Evolutionary conservation across 2,797 vertebrate genomes (phyloP).

Genomic region (Anguilla pacifica): DNA sequence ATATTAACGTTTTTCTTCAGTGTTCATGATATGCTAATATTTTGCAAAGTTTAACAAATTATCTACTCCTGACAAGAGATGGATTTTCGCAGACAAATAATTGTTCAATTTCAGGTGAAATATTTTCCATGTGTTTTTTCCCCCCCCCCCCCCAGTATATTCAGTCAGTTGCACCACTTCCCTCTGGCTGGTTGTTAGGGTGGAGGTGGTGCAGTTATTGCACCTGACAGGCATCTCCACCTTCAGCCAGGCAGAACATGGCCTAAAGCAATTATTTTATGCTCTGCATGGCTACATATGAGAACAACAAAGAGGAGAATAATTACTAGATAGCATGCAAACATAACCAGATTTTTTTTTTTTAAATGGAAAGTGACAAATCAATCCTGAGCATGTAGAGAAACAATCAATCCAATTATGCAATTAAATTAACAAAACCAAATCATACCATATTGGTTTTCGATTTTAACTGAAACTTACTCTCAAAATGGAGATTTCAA

Average conservation of each 20-base stretch:
- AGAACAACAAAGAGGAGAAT: slow-evolving; percentile 53
- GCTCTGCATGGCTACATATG: slow-evolving; percentile 52
- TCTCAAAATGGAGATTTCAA: no score
- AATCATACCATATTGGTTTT: no score
- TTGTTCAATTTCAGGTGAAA: no score
- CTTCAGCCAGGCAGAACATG: slow-evolving; percentile 50
- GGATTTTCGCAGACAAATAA: no score
- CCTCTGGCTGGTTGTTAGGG: slow-evolving; percentile 43
- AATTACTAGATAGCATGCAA: slow-evolving; percentile 59
- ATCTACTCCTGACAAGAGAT: no score
- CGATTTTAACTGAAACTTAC: no score
- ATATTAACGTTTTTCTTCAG: no score
- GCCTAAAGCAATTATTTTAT: slow-evolving; percentile 62
- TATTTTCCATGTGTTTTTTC: no score
- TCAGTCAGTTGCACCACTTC: slow-evolving; percentile 28
- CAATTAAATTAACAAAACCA: background rate
- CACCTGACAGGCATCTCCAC: slow-evolving; percentile 64
- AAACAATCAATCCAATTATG: background rate
- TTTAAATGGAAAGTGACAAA: slow-evolving; percentile 41
- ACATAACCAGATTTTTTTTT: slow-evolving; percentile 49
- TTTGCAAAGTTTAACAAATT: no score
- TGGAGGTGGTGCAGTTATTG: slow-evolving; percentile 58
- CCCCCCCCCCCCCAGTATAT: background rate
- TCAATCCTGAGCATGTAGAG: slow-evolving; percentile 25
- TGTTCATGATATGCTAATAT: no score